A percentile compares a stretch with the other conserved stretches of the same genome.
phyloP scores from a whole-genome alignment of 2,797 vertebrate genomes.

The Anomalospiza imberbis region DNA sequence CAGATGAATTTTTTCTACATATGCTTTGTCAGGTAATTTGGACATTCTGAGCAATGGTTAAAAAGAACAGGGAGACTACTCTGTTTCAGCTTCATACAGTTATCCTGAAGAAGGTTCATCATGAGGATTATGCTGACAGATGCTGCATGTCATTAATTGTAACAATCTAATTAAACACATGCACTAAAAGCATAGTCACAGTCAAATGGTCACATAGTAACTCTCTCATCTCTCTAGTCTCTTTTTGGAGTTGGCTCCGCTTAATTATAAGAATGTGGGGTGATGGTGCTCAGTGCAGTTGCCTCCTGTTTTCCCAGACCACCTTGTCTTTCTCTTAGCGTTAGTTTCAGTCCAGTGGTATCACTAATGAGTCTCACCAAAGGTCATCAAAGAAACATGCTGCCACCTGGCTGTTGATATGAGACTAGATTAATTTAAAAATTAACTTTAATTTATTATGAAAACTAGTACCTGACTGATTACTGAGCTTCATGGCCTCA shows the following conservation, averaged over 20 bases:
- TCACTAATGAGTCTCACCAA: not conserved
- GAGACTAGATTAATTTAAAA: not conserved
- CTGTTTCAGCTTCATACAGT: not conserved
- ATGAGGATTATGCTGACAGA: not conserved
- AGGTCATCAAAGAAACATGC: not conserved
- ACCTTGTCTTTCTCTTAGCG: not conserved
- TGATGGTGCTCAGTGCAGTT: not conserved
- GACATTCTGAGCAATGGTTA: not conserved
- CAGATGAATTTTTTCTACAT: not conserved
- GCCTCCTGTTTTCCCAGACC: not conserved
- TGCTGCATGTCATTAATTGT: not conserved
- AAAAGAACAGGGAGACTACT: not conserved
- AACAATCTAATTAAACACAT: not conserved
- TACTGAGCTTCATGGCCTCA: not conserved
- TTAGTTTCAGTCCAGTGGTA: not conserved
- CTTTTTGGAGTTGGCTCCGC: not conserved
- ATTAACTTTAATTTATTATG: not conserved
- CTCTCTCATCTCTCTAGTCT: not conserved
- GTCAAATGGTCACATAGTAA: not conserved
- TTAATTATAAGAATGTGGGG: not conserved
- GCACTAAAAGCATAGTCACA: not conserved
- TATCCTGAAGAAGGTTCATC: not conserved
- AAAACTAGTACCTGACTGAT: not conserved
- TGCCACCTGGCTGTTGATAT: not conserved
- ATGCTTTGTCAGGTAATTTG: not conserved